A percentile compares a stretch with the other conserved stretches of the same genome.
These are phyloP conservation scores for Bedellia somnulentella DNA, from an alignment of 2,888 invertebrate species.

Conservation along the genomic window DNA sequence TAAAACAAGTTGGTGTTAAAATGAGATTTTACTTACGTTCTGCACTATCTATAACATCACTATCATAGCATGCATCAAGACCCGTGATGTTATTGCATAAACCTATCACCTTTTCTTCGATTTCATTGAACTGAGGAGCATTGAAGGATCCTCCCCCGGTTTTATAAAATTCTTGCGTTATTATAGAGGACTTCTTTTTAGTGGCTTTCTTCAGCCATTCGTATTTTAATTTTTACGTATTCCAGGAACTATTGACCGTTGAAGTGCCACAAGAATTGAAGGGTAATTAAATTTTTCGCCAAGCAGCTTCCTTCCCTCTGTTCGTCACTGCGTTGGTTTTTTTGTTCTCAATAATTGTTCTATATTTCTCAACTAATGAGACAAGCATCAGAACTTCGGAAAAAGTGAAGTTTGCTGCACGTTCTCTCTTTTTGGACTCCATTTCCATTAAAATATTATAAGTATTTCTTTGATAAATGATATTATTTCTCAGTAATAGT, in stretches of 20 bases:
- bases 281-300: slow-evolving; percentile 3
- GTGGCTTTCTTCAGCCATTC: slow-evolving; percentile 6
- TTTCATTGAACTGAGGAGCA: slow-evolving; percentile 7
- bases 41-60: background rate
- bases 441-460: background rate
- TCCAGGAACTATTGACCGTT: slow-evolving; percentile 5
- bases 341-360: slow-evolving; percentile 3
- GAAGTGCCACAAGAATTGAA: slow-evolving; percentile 5
- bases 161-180: slow-evolving; percentile 6
- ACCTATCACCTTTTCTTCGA: slow-evolving; percentile 5
- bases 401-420: slow-evolving; percentile 1
- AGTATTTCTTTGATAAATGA: no score
- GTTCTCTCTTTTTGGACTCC: background rate
- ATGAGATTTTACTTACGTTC: background rate
- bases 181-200: slow-evolving; percentile 4
- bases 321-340: slow-evolving; percentile 3
- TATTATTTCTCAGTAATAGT: no score
- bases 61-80: slow-evolving; percentile 5
- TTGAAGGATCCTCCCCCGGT: slow-evolving; percentile 5
- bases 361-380: background rate
- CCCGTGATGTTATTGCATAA: slow-evolving; percentile 8
- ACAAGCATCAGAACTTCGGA: background rate
- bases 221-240: slow-evolving; percentile 3
- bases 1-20: background rate
- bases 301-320: slow-evolving; percentile 6